Base-by-base conservation (phyloP, 2,888 invertebrate genomes). In the Scaptomyza cyrtandrae region DNA sequence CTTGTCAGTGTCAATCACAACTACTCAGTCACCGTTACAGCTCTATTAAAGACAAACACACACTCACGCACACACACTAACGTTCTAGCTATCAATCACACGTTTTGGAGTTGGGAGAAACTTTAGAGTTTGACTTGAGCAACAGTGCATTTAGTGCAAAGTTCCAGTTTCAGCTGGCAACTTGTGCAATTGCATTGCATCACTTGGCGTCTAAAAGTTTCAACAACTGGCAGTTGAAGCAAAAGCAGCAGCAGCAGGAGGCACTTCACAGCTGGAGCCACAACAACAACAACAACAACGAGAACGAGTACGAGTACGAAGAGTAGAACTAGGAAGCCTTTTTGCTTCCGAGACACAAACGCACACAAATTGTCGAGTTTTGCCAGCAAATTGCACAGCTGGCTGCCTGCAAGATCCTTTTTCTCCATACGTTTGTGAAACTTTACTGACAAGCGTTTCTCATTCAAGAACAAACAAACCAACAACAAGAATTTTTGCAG, bases 301-400 rank as follows among this genome's bases (percentile, higher is more conserved):
- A 37, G 44, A 35, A 29, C 29, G 31, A 33, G 33, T 11, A n/a
- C 37, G n/a, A 6, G 5, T 3, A 37, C 37, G n/a, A n/a, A 37
- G 33, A n/a, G n/a, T n/a, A 46, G 24, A 67, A 52, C 48, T 72
- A 35, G 56, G 46, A 60, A 53, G 61, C 69, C 77, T 70, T 63
- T 63, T 61, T 73, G 76, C 75, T 65, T 69, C 68, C 65, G 65
- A 78, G 69, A 74, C 71, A 84, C 39, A 41, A 41, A 41, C 39
- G 16, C 41, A 41, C 33, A 50, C 75, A 81, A 83, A 80, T 81
- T 81, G 85, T 84, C 71, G 71, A 81, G 74, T 80, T 84, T 66
- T 70, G 66, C 65, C 58, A 63, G 80, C 88, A 85, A 82, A 87
- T 85, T 85, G 85, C 86, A 82, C 86, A 78, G 87, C 75, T 84